phyloP scores from a whole-genome alignment of 2,888 invertebrate genomes.

The Yponomeuta evonymella region DNA sequence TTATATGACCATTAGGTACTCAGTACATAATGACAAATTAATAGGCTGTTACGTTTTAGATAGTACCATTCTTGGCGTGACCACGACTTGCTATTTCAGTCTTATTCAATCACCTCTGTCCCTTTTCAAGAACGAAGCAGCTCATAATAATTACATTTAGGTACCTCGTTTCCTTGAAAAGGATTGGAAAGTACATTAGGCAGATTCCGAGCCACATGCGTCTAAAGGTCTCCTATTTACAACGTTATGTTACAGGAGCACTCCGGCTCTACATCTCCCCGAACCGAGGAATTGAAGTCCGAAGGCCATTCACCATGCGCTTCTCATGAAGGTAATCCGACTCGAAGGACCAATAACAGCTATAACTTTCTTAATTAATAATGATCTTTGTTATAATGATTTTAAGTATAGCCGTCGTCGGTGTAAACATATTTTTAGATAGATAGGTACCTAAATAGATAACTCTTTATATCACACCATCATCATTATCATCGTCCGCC shows the following conservation, averaged over 20 bases:
- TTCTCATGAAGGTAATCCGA: slow-evolving; percentile 47
- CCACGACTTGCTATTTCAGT: too few relatives aligned
- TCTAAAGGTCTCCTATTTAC: slow-evolving; percentile 27
- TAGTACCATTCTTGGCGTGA: too few relatives aligned
- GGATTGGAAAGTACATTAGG: background rate
- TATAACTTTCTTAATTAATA: background rate
- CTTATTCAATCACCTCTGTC: background rate
- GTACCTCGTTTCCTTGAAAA: background rate
- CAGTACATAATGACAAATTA: too few relatives aligned
- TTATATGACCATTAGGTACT: too few relatives aligned
- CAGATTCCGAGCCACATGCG: background rate
- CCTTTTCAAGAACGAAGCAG: background rate
- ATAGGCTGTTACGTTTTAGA: too few relatives aligned
- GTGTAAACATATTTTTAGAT: too few relatives aligned
- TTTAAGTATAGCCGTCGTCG: too few relatives aligned
- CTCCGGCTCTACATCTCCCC: slow-evolving; percentile 50
- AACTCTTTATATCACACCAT: too few relatives aligned
- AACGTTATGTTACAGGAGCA: slow-evolving; percentile 45
- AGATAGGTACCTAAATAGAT: too few relatives aligned
- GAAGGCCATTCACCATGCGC: slow-evolving; percentile 53
- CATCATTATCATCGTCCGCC: too few relatives aligned
- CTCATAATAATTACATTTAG: background rate
- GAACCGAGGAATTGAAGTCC: slow-evolving; percentile 45
- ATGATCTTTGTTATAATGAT: background rate
- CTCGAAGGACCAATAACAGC: slow-evolving; percentile 7